A percentile compares a stretch with the other conserved stretches of the same genome.
Evolutionary conservation across 2,888 invertebrate genomes (phyloP).

Genomic region (Brenthis hecate): DNA sequence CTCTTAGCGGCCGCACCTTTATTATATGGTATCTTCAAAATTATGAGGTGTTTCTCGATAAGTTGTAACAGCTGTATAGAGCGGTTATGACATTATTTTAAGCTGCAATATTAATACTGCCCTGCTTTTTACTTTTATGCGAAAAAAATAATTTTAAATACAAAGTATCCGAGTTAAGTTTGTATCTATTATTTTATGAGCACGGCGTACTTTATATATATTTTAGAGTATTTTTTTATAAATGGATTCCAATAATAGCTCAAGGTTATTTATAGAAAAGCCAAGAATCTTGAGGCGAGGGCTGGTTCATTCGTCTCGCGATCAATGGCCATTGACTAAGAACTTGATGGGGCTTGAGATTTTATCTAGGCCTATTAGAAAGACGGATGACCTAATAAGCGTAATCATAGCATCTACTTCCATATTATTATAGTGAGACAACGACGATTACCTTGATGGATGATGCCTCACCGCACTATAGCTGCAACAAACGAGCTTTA

Average conservation of each 20-base stretch:
- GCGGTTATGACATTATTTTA: background rate
- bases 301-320: conserved; percentile 34
- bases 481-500: conserved; percentile 9
- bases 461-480: conserved; percentile 14
- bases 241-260: conserved; percentile 29
- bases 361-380: conserved; percentile 40
- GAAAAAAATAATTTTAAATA: no score
- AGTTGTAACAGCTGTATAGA: conserved; percentile 15
- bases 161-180: no score
- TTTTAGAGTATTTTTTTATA: conserved; percentile 8
- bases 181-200: no score
- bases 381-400: conserved; percentile 39
- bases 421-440: conserved; percentile 28
- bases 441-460: conserved; percentile 32
- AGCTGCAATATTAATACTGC: no score
- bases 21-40: conserved; percentile 24
- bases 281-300: conserved; percentile 31
- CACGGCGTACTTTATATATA: background rate
- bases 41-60: conserved; percentile 20
- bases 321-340: conserved; percentile 37
- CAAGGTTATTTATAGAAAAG: conserved; percentile 38
- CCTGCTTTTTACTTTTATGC: no score
- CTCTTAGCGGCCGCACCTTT: conserved; percentile 18
- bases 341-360: conserved; percentile 39
- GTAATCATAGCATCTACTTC: conserved; percentile 34